Conservation (phyloP, 1,140 invertebrate genomes). For the Drosophila hydei region DNA sequence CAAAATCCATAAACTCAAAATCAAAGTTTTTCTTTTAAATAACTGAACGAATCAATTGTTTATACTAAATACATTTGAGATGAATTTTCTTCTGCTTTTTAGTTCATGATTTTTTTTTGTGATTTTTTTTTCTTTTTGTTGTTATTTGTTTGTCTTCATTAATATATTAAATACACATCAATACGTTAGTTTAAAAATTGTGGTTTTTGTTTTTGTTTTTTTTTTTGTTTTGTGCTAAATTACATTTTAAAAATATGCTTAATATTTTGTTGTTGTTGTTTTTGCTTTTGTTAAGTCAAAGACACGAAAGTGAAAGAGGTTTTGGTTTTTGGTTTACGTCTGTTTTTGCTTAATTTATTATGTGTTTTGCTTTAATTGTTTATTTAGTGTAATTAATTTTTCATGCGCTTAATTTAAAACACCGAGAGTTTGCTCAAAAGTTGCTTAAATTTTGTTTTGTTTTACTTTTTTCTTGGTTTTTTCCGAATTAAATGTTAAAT, state of each 20-base stretch:
- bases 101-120: conserved; percentile 21
- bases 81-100: conserved; percentile 47
- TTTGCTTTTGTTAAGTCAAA: conserved; percentile 77
- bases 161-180: conserved; percentile 79
- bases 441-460: conserved; percentile 49
- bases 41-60: conserved; percentile 21
- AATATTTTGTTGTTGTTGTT: conserved; percentile 54
- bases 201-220: conserved; percentile 59
- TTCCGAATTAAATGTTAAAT: conserved; percentile 76
- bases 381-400: conserved; percentile 68
- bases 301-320: conserved; percentile 84
- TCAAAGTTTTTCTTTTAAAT: conserved; percentile 28
- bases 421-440: conserved; percentile 79
- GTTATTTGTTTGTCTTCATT: conserved; percentile 48
- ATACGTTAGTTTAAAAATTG: conserved; percentile 80
- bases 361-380: conserved; percentile 50
- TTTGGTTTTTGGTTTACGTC: conserved; percentile 78
- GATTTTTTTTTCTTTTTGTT: conserved; percentile 26
- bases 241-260: conserved; percentile 82
- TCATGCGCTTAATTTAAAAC: conserved; percentile 78
- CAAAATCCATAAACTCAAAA: conserved; percentile 41
- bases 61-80: conserved; percentile 38
- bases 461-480: conserved; percentile 50
- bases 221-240: conserved; percentile 76
- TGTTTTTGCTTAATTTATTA: conserved; percentile 20